A percentile compares a stretch with the other conserved stretches of the same genome.
Evolutionary conservation across 1,140 invertebrate species (phyloP).

Genomic region (Calycopis cecrops): DNA sequence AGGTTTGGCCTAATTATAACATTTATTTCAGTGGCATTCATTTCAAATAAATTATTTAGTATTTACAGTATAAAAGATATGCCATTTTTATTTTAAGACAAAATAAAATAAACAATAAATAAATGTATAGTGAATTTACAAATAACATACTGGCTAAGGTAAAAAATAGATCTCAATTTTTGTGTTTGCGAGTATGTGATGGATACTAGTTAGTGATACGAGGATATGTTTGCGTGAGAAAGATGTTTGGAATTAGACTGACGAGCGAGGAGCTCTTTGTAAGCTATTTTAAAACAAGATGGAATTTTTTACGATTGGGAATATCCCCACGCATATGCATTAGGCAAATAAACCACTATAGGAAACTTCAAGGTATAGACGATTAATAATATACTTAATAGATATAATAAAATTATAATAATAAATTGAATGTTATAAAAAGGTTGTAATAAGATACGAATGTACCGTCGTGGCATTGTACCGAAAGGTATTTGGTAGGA

Average conservation of each 20-base stretch:
- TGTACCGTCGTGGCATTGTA: conserved; percentile 50
- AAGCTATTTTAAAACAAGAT: conserved; percentile 15
- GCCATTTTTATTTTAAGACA: too few species aligned
- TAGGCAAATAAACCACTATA: conserved; percentile 21
- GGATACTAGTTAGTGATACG: too few species aligned
- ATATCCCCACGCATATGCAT: not conserved
- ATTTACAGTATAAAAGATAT: too few species aligned
- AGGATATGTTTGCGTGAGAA: too few species aligned
- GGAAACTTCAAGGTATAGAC: conserved; percentile 7
- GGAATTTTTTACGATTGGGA: conserved; percentile 13
- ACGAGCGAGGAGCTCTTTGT: conserved; percentile 23
- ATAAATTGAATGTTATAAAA: conserved; percentile 65
- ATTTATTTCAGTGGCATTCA: too few species aligned
- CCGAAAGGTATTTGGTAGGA: conserved; percentile 57
- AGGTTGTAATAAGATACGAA: conserved; percentile 70
- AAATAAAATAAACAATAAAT: too few species aligned
- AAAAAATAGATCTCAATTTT: too few species aligned
- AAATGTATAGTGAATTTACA: too few species aligned
- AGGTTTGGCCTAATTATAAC: conserved; percentile 2
- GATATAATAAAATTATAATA: conserved; percentile 59
- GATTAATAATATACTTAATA: conserved; percentile 37
- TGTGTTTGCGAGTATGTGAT: too few species aligned
- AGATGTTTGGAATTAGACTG: conserved; percentile 21
- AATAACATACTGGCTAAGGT: too few species aligned
- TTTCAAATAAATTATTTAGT: too few species aligned